Percentiles rank a stretch among this genome's conserved stretches.
Evolutionary conservation across 2,113 vertebrate genomes (phyloP).

Genomic region (Planiliza haematocheilus): DNA sequence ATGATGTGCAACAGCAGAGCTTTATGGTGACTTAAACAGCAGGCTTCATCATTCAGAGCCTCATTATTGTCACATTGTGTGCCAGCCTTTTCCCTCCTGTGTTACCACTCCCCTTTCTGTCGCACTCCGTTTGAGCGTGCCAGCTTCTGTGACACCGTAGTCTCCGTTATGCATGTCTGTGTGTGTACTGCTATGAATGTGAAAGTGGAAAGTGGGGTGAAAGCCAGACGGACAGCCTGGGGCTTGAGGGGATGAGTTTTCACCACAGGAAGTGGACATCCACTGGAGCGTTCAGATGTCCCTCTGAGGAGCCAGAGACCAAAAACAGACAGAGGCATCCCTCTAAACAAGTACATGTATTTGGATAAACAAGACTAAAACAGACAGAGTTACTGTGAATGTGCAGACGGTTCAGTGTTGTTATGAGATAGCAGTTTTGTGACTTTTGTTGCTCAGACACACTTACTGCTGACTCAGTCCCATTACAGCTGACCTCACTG

Average conservation of each 20-base stretch:
- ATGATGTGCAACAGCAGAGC: neutral
- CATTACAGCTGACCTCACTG: constrained; percentile 33
- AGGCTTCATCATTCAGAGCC: neutral
- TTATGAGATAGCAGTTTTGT: neutral
- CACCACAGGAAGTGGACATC: constrained; percentile 35
- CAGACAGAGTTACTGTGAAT: neutral
- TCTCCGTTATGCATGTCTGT: neutral
- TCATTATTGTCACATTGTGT: neutral
- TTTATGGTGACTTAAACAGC: neutral
- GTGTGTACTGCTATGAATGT: neutral
- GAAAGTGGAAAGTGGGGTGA: neutral
- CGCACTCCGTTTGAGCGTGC: neutral
- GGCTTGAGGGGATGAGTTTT: constrained; percentile 29
- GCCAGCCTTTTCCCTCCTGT: neutral
- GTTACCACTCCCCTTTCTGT: neutral
- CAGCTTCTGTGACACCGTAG: neutral
- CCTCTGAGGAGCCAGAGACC: constrained; percentile 14
- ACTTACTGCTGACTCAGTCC: constrained; percentile 39
- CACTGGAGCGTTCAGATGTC: constrained; percentile 32
- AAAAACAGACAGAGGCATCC: neutral
- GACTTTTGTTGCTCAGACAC: neutral
- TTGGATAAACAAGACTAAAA: neutral
- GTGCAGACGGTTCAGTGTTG: neutral
- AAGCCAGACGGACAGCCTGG: constrained; percentile 29
- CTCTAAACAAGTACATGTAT: neutral